phyloP scores from a whole-genome alignment of 2,797 vertebrate species.

The Premnoplex brunnescens region DNA sequence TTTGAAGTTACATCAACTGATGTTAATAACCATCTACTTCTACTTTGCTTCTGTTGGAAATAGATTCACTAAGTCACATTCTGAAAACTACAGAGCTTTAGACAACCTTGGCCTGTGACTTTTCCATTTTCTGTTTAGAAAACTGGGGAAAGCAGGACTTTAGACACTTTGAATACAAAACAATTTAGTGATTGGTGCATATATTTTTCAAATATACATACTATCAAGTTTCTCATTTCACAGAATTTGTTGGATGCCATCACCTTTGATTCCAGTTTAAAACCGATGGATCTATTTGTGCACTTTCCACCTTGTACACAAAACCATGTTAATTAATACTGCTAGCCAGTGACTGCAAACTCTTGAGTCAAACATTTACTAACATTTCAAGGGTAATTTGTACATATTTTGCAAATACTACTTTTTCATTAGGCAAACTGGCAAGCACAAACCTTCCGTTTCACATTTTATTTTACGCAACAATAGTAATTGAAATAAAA shows the following conservation, averaged over 20 bases:
- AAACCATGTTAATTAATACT: not conserved
- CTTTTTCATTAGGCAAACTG: not conserved
- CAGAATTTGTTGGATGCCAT: not conserved
- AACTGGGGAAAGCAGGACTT: not conserved
- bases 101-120: not conserved
- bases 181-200: not conserved
- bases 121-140: not conserved
- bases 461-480: not conserved
- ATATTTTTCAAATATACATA: not conserved
- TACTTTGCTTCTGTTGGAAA: not conserved
- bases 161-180: not conserved
- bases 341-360: not conserved
- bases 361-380: not conserved
- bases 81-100: not conserved
- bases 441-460: not conserved
- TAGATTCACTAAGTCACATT: not conserved
- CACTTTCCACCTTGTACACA: not conserved
- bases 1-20: not conserved
- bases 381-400: constrained; percentile 7
- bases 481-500: not conserved
- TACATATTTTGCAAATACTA: not conserved
- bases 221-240: not conserved
- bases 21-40: not conserved
- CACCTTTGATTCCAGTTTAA: not conserved
- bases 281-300: not conserved